Percentiles rank a stretch among this genome's conserved stretches.
phyloP scores from a whole-genome alignment of 2,888 invertebrate genomes.

The Dryocosmus kuriphilus region DNA sequence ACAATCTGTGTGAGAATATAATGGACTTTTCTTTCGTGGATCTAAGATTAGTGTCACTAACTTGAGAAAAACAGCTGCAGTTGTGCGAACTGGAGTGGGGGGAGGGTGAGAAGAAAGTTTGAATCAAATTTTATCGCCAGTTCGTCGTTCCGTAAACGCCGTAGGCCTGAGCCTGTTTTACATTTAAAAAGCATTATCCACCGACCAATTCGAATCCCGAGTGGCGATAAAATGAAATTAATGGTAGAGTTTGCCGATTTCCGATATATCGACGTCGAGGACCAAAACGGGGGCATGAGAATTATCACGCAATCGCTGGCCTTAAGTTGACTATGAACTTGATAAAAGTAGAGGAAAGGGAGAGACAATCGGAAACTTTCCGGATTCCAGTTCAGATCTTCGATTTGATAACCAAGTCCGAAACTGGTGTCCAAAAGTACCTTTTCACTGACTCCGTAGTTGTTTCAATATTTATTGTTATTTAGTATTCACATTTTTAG shows the following conservation, averaged over 20 bases:
- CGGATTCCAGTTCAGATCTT: background rate
- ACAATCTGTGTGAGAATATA: background rate
- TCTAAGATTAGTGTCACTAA: background rate
- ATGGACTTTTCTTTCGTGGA: background rate
- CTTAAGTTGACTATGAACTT: conserved; percentile 34
- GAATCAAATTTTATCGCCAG: conserved; percentile 75
- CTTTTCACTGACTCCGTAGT: background rate
- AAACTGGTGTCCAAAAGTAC: background rate
- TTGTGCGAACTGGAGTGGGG: conserved; percentile 39
- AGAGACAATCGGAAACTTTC: conserved; percentile 12
- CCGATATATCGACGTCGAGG: conserved; percentile 70
- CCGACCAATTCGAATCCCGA: conserved; percentile 72
- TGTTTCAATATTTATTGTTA: background rate
- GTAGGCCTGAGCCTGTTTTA: conserved; percentile 76
- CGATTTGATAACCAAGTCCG: background rate
- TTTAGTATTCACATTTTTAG: background rate
- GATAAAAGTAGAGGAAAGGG: conserved; percentile 5
- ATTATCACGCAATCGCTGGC: conserved; percentile 56
- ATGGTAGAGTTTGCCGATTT: conserved; percentile 74
- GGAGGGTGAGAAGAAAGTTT: conserved; percentile 58
- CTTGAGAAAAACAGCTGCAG: conserved; percentile 45
- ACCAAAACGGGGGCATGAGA: conserved; percentile 52
- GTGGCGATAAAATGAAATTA: conserved; percentile 77
- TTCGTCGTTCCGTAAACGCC: conserved; percentile 67
- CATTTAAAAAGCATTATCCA: conserved; percentile 77